Conservation (phyloP, 2,888 invertebrate species). For the Apodemia hepburni region DNA sequence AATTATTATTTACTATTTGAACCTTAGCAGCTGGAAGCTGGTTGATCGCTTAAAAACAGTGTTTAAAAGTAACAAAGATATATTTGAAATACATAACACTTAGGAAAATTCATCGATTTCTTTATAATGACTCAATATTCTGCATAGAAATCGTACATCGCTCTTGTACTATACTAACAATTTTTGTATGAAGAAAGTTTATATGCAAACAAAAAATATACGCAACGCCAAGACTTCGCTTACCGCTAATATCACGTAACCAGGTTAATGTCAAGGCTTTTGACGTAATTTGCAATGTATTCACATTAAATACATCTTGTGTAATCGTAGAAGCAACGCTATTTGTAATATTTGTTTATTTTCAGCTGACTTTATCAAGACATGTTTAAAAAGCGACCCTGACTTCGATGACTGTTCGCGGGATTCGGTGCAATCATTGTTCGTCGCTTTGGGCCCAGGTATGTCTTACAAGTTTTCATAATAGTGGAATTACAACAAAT, state of each 20-base stretch:
- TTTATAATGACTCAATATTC: too few species aligned
- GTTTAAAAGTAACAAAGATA: too few species aligned
- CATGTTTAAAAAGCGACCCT: conserved; percentile 82
- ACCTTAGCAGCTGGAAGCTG: too few species aligned
- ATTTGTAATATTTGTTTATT: conserved; percentile 32
- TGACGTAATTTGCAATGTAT: conserved; percentile 7
- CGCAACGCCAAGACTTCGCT: conserved; percentile 9
- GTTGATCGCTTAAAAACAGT: too few species aligned
- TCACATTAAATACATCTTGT: conserved; percentile 9
- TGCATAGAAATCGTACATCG: not conserved
- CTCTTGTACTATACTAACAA: not conserved
- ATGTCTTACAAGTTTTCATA: conserved; percentile 31
- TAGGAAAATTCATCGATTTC: too few species aligned
- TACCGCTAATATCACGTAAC: conserved; percentile 8
- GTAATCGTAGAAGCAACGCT: conserved; percentile 12
- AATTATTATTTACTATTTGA: too few species aligned
- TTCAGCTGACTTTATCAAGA: conserved; percentile 85
- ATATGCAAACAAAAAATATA: conserved; percentile 8
- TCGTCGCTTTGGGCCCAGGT: conserved; percentile 81
- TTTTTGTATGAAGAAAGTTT: conserved; percentile 8
- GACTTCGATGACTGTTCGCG: conserved; percentile 84
- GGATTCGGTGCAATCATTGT: conserved; percentile 83
- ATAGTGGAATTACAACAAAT: not conserved
- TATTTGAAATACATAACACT: too few species aligned
- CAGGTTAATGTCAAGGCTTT: conserved; percentile 15